Percentiles rank a stretch among this genome's conserved stretches.
Evolutionary conservation across 2,797 vertebrate genomes (phyloP).

Genomic region (Chromis chromis): DNA sequence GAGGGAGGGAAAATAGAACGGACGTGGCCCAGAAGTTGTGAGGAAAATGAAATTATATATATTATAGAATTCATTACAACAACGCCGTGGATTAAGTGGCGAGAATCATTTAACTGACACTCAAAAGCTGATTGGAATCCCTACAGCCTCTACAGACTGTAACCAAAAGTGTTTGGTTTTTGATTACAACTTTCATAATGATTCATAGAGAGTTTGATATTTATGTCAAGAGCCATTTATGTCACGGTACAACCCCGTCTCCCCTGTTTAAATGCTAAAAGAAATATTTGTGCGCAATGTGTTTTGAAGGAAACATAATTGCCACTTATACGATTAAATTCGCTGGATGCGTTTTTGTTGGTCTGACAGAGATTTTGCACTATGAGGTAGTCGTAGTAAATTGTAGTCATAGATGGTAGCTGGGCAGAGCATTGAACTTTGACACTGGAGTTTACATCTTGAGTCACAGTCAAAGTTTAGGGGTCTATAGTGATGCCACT

Average conservation of each 20-base stretch:
- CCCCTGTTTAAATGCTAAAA: conserved; percentile 2
- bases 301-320: not conserved
- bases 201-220: conserved; percentile 4
- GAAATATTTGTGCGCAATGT: not conserved
- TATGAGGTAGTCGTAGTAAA: not conserved
- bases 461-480: too few relatives aligned
- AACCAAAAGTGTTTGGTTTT: not conserved
- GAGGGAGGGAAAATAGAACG: conserved; percentile 36
- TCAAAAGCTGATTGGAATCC: conserved; percentile 23
- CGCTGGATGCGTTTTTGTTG: not conserved
- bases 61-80: conserved; percentile 8
- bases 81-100: not conserved
- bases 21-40: conserved; percentile 13
- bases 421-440: not conserved
- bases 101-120: conserved; percentile 15
- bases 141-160: conserved; percentile 1
- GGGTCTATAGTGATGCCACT: too few relatives aligned
- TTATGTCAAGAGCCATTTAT: not conserved
- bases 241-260: not conserved
- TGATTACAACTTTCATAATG: conserved; percentile 5
- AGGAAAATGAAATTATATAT: conserved; percentile 16
- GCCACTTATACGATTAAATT: not conserved
- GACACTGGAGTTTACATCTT: not conserved
- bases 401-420: not conserved
- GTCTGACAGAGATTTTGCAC: not conserved